These are phyloP conservation scores for Tapirus terrestris DNA, from an alignment of 2,113 vertebrate species.

Conservation along the genomic window DNA sequence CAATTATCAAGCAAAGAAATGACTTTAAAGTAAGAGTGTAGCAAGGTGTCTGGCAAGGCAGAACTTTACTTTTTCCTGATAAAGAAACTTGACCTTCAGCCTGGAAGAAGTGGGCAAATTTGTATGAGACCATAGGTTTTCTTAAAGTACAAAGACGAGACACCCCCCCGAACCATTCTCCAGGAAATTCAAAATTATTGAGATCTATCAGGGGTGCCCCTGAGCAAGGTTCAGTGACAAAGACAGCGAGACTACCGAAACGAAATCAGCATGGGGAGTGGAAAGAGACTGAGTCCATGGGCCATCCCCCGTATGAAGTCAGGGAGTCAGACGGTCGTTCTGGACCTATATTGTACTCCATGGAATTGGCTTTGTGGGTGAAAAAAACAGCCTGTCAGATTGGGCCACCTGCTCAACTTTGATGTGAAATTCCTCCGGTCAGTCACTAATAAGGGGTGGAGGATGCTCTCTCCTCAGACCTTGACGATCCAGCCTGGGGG, in stretches of 20 bases:
- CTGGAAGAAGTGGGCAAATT: background rate
- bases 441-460: background rate
- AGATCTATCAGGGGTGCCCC: background rate
- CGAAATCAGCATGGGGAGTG: background rate
- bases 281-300: background rate
- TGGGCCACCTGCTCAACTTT: background rate
- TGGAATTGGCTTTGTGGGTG: background rate
- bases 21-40: conserved; percentile 36
- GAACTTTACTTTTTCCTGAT: conserved; percentile 3
- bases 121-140: background rate
- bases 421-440: background rate
- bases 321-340: background rate
- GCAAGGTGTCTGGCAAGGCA: background rate
- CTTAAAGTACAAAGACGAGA: background rate
- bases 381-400: background rate
- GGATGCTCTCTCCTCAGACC: background rate
- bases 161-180: background rate
- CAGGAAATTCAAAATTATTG: background rate
- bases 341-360: background rate
- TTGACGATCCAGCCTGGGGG: background rate
- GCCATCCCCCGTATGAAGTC: background rate
- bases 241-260: background rate
- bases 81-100: background rate
- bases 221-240: background rate
- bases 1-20: conserved; percentile 29